A percentile compares a stretch with the other conserved stretches of the same genome.
phyloP scores from a whole-genome alignment of 2,113 vertebrate species.

The Cyprinodon brontotheroides region DNA sequence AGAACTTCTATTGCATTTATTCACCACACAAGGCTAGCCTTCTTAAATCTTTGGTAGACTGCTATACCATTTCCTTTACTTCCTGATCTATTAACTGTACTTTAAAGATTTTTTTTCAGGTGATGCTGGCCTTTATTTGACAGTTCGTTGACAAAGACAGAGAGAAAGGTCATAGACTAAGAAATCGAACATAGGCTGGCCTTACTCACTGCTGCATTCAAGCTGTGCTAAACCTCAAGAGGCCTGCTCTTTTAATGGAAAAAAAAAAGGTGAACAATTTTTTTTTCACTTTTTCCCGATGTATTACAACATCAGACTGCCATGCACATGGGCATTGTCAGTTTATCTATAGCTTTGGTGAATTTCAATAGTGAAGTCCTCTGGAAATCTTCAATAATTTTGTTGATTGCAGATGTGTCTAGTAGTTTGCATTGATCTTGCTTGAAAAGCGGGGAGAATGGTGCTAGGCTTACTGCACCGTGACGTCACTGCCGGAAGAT shows the following conservation, averaged over 20 bases:
- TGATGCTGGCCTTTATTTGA: neutral
- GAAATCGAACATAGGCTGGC: neutral
- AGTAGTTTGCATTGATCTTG: too few species aligned
- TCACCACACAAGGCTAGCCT: neutral
- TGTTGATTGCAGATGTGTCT: too few species aligned
- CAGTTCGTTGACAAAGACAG: neutral
- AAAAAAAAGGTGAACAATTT: slow-evolving; percentile 41
- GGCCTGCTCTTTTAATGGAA: slow-evolving; percentile 41
- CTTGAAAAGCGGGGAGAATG: too few species aligned
- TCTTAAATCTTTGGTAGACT: neutral
- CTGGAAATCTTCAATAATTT: too few species aligned
- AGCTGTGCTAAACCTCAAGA: neutral
- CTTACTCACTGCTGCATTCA: neutral
- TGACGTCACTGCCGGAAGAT: too few species aligned
- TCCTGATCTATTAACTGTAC: neutral
- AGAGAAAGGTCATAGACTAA: neutral
- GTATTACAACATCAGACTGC: too few species aligned
- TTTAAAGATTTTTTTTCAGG: neutral
- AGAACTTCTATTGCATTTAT: neutral
- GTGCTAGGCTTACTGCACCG: too few species aligned
- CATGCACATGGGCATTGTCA: too few species aligned
- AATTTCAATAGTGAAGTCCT: too few species aligned
- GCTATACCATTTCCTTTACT: slow-evolving; percentile 16
- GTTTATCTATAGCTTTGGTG: too few species aligned
- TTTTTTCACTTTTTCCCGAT: too few species aligned